Base-by-base conservation (phyloP, 2,888 invertebrate species). In the Drosophila monieri region DNA sequence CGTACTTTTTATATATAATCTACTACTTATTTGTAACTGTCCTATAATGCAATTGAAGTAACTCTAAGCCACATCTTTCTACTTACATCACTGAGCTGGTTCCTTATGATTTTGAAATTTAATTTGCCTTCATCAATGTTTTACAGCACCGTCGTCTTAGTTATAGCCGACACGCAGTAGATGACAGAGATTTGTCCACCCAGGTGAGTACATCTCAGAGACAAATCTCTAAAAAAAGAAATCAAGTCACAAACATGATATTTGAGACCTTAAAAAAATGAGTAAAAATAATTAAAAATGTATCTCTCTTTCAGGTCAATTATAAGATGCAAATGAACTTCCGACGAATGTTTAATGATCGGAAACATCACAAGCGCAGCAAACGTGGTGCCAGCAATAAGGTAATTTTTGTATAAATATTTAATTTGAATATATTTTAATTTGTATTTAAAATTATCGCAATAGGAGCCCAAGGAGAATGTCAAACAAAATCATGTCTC, bases 301-400 rank as follows among this genome's bases (percentile, higher is more conserved):
- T 5, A 0, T 30, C 14, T 62, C 9, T 46, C 5, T 89, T 89
- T 23, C 52, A 92, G 91, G 94, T 95, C 70, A 97, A 96, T 93
- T 97, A 97, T 92, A 95, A 95, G 92, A 96, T 96, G 92, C 97
- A 97, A 91, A 96, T 96, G 94, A 97, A 97, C 90, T 97, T 97
- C 90, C 93, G 97, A 59, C 94, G 97, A 48, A 93, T 97, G 91
- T 95, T 97, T 58, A 97, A 96, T 73, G 97, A 97, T 90, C 94
- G 96, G 85, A 96, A 96, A 89, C 95, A 96, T 90, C 96, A 96
- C 85, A 95, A 96, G 87, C 95, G 96, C 80, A 97, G 96, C 93
- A 97, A 96, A 93, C 95, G 96, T 88, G 91, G 90, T 62, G 92
- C 95, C 85, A 94, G 94, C 86, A 94, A 95, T 90, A 97, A 96